These are phyloP conservation scores for Epinotia bilunana DNA, from an alignment of 2,888 invertebrate genomes.

Conservation along the genomic window DNA sequence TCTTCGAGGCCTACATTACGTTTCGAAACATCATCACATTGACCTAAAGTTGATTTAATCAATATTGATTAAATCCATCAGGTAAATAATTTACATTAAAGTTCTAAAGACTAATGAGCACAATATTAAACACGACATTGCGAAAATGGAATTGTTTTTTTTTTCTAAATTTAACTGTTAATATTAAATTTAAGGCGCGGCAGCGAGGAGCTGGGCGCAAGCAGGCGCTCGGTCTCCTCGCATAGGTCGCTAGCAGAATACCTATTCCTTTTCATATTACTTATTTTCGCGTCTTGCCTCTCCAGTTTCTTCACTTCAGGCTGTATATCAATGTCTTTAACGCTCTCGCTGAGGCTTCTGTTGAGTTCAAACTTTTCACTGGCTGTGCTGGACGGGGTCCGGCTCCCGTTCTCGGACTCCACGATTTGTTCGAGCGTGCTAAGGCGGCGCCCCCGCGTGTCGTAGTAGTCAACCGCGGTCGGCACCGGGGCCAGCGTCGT, in stretches of 20 bases:
- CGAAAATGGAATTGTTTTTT: conserved; percentile 63
- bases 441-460: conserved; percentile 71
- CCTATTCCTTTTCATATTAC: conserved; percentile 80
- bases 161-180: conserved; percentile 67
- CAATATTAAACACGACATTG: conserved; percentile 54
- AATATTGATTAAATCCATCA: conserved; percentile 56
- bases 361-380: conserved; percentile 70
- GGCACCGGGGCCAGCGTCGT: conserved; percentile 72
- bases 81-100: conserved; percentile 54
- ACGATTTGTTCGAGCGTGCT: conserved; percentile 77
- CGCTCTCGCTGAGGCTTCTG: conserved; percentile 69
- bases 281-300: conserved; percentile 66
- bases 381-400: conserved; percentile 74
- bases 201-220: conserved; percentile 82
- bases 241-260: conserved; percentile 89
- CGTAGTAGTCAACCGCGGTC: conserved; percentile 77
- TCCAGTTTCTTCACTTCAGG: conserved; percentile 70
- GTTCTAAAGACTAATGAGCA: conserved; percentile 74
- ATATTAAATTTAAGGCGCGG: conserved; percentile 86
- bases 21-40: conserved; percentile 33
- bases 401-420: conserved; percentile 77
- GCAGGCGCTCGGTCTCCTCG: conserved; percentile 83
- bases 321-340: conserved; percentile 63
- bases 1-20: conserved; percentile 32
- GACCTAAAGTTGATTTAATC: conserved; percentile 48